Base-by-base conservation (phyloP, 2,888 invertebrate genomes). In the Caenorhabditis sp. region DNA sequence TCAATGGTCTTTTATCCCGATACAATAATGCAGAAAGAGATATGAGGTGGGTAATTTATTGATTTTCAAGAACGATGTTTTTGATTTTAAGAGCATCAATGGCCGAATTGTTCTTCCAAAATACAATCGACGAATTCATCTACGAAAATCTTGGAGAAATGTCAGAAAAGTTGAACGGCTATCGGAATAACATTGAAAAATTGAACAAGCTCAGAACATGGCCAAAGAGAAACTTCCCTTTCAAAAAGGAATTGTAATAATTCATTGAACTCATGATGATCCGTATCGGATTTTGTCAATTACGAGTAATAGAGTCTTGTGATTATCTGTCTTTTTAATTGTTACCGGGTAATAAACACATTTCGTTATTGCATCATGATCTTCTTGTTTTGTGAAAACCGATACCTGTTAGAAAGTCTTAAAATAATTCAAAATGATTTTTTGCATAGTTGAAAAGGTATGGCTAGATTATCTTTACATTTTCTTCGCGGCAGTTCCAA, bases 91-190 rank as follows among this genome's bases (percentile, higher is more conserved):
- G 83, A 65, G 57, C 37, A 17, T 77, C 79, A 17, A 75, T 84
- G 80, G 55, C 61, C 31, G 63, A 65, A 19, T 58, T 83, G 12
- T 85, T 83, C 66, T 79, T 76, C 58, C 72, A 74, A 2, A 83
- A 84, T 63, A 84, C 82, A 0, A 74, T 82, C 37, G 84, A 85
- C 36, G 84, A 85, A 66, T 81, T 82, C 31, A 62, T 85, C 37
- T 80, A 72, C 65, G 78, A 72, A 53, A 73, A 71, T 49, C 66
- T 79, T 6, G 79, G 77, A 14, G 69, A 66, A 69, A 60, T 76
- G 69, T 68, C 59, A 51, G 68, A 77, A n/a, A 70, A 77, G 58
- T 58, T 79, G 12, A 62, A 72, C 14, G 62, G 61, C 12, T 66
- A 69, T 59, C 12, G 67, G 27, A 57, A 63, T 0, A 76, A 76